These are phyloP conservation scores for Heliconius erato DNA, from an alignment of 2,888 invertebrate genomes.

Conservation along the genomic window DNA sequence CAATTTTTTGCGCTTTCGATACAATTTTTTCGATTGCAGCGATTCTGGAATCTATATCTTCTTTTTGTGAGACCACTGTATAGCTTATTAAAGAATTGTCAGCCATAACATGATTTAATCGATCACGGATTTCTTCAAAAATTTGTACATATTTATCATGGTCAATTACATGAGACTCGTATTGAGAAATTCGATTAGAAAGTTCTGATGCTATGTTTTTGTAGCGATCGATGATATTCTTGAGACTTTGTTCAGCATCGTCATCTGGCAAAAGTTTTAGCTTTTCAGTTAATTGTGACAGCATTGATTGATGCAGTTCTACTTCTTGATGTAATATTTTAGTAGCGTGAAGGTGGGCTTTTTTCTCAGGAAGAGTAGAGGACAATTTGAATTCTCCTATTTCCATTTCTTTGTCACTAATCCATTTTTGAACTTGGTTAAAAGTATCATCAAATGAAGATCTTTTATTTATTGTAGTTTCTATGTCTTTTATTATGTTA, in stretches of 20 bases:
- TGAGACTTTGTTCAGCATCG: constrained; percentile 91
- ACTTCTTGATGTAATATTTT: constrained; percentile 94
- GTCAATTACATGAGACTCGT: constrained; percentile 90
- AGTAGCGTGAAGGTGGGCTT: constrained; percentile 92
- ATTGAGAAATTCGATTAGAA: constrained; percentile 87
- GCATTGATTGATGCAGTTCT: constrained; percentile 92
- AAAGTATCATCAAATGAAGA: constrained; percentile 97
- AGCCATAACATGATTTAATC: constrained; percentile 91
- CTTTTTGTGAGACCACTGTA: constrained; percentile 91
- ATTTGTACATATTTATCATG: constrained; percentile 94
- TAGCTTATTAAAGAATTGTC: constrained; percentile 92
- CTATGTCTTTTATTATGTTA: constrained; percentile 93
- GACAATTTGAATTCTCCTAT: constrained; percentile 90
- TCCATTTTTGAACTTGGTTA: constrained; percentile 94
- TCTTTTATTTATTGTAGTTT: constrained; percentile 94
- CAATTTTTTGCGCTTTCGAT: constrained; percentile 90
- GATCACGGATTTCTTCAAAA: constrained; percentile 93
- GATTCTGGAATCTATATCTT: constrained; percentile 91
- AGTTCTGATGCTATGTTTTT: constrained; percentile 88
- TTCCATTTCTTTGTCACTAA: constrained; percentile 91
- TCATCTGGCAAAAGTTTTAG: constrained; percentile 92
- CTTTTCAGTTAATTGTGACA: constrained; percentile 94
- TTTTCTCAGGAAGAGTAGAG: constrained; percentile 94
- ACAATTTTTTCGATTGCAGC: constrained; percentile 91
- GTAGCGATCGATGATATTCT: constrained; percentile 90